Evolutionary conservation across 2,888 invertebrate genomes (phyloP).

Genomic region (Campopleginae sp.): DNA sequence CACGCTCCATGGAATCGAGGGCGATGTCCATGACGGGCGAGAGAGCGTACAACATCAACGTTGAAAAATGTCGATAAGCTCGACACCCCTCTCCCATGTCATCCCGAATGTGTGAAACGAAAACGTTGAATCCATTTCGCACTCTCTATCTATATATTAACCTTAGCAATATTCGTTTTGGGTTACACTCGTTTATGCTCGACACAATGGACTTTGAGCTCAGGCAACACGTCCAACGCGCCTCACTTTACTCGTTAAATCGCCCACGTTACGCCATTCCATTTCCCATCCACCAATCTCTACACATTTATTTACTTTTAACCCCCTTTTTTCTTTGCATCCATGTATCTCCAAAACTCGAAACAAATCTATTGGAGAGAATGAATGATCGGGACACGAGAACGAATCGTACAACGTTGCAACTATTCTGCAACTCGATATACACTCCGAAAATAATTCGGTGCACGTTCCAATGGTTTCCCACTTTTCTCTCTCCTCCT

Average conservation of each 20-base stretch:
- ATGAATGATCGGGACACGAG: constrained; percentile 52
- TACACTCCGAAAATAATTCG: constrained; percentile 54
- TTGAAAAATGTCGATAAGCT: constrained; percentile 71
- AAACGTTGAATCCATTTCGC: constrained; percentile 47
- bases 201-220: neutral
- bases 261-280: neutral
- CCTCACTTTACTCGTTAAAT: constrained; percentile 16
- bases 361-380: constrained; percentile 57
- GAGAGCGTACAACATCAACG: constrained; percentile 66
- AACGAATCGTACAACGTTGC: constrained; percentile 49
- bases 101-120: constrained; percentile 63
- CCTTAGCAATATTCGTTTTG: neutral
- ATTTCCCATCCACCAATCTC: neutral
- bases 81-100: constrained; percentile 65
- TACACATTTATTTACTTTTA: constrained; percentile 12
- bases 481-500: constrained; percentile 28
- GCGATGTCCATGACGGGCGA: constrained; percentile 60
- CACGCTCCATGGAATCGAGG: constrained; percentile 71
- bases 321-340: neutral
- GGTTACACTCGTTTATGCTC: neutral
- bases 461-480: constrained; percentile 20
- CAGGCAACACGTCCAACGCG: neutral
- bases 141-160: neutral
- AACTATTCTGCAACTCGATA: constrained; percentile 49
- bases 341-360: constrained; percentile 22